Evolutionary conservation across 2,888 invertebrate genomes (phyloP).

Genomic region (Machimus rusticus): DNA sequence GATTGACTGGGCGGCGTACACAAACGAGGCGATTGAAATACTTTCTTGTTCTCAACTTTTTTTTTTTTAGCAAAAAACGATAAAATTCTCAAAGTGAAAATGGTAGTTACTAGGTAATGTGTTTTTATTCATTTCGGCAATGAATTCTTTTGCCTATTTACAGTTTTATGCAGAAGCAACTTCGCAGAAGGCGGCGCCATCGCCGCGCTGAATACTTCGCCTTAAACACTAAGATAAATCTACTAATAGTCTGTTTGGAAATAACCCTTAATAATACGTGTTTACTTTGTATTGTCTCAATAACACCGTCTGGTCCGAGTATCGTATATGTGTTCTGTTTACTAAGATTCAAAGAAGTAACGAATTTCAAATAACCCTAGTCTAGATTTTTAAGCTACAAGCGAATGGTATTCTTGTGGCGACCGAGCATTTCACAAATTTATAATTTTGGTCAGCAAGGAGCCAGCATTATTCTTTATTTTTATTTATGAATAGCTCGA

Average conservation of each 20-base stretch:
- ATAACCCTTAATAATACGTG: background rate
- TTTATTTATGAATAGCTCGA: background rate
- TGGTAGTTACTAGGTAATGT: background rate
- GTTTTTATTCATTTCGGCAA: background rate
- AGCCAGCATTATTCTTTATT: background rate
- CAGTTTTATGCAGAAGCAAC: background rate
- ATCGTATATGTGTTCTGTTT: conserved; percentile 11
- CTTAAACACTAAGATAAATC: conserved; percentile 3
- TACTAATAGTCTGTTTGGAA: conserved; percentile 9
- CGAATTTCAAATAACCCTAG: conserved; percentile 9
- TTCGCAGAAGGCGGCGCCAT: background rate
- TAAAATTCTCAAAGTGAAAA: background rate
- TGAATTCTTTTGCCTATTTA: background rate
- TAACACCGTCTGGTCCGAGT: conserved; percentile 34
- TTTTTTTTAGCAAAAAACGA: background rate
- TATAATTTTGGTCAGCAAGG: background rate
- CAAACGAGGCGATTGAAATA: background rate
- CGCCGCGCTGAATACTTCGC: background rate
- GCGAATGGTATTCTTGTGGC: background rate
- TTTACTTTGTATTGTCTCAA: conserved; percentile 25
- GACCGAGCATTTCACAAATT: background rate
- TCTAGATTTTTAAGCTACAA: background rate
- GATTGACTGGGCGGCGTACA: background rate
- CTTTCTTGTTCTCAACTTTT: background rate
- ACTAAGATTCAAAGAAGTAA: conserved; percentile 2